phyloP scores from a whole-genome alignment of 1,140 invertebrate genomes.

The Nebria ingens region DNA sequence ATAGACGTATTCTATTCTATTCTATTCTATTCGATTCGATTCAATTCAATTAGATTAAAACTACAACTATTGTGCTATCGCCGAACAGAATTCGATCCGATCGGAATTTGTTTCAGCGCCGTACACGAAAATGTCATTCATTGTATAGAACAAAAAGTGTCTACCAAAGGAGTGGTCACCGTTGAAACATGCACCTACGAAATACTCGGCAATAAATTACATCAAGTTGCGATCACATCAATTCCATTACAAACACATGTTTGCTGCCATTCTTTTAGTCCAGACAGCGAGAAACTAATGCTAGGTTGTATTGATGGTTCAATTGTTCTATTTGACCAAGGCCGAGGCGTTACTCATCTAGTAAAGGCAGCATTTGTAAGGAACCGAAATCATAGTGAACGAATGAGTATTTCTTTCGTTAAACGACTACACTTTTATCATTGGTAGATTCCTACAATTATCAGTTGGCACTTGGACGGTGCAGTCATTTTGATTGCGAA shows the following conservation, averaged over 20 bases:
- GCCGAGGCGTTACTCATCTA: constrained; percentile 48
- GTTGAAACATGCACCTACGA: constrained; percentile 64
- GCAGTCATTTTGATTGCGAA: constrained; percentile 57
- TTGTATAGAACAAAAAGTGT: constrained; percentile 66
- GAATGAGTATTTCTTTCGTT: no score
- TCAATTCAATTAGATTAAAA: constrained; percentile 37
- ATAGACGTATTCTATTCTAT: no score
- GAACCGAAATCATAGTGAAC: no score
- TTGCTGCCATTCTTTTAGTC: constrained; percentile 54
- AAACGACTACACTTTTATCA: no score
- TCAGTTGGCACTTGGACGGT: constrained; percentile 62
- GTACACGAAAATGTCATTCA: constrained; percentile 56
- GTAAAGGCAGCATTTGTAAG: constrained; percentile 55
- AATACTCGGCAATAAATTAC: constrained; percentile 53
- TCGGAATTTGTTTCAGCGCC: constrained; percentile 54
- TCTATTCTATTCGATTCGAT: not conserved
- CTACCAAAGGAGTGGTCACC: constrained; percentile 64
- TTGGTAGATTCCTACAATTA: constrained; percentile 51
- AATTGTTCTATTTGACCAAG: constrained; percentile 58
- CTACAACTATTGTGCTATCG: constrained; percentile 50
- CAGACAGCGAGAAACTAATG: constrained; percentile 57
- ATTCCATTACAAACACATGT: constrained; percentile 61
- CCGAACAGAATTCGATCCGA: constrained; percentile 59
- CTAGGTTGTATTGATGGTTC: constrained; percentile 68
- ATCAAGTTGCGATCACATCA: constrained; percentile 54